Conservation (phyloP, 2,113 vertebrate genomes). For the Rhinoderma darwinii region DNA sequence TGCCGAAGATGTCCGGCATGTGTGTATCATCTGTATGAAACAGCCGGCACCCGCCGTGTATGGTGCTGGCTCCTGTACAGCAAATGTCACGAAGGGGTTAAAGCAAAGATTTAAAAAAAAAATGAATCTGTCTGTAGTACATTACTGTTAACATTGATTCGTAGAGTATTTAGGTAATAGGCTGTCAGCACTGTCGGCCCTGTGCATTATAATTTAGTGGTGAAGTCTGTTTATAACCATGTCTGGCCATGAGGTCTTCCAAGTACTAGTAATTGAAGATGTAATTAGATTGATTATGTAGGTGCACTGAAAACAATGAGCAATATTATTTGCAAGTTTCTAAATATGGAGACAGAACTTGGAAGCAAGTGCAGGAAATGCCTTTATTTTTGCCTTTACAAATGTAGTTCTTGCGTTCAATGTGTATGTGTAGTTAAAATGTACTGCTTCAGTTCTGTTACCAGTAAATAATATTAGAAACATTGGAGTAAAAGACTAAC, state of each 20-base stretch:
- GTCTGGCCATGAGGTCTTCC: conserved; percentile 23
- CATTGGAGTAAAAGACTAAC: too few species aligned
- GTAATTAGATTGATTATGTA: conserved; percentile 48
- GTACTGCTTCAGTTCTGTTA: not conserved
- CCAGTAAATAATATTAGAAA: too few species aligned
- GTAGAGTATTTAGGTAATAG: conserved; percentile 8
- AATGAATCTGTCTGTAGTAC: conserved; percentile 9
- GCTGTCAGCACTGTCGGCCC: conserved; percentile 12
- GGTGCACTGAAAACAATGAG: conserved; percentile 37
- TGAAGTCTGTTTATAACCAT: conserved; percentile 28
- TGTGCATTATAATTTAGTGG: conserved; percentile 10
- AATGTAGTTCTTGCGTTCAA: not conserved
- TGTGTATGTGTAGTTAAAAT: not conserved
- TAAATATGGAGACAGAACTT: conserved; percentile 32
- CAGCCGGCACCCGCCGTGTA: too few species aligned
- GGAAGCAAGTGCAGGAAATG: conserved; percentile 12
- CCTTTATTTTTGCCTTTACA: not conserved
- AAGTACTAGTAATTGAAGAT: conserved; percentile 36
- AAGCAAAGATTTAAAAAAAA: conserved; percentile 14
- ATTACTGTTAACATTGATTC: conserved; percentile 11
- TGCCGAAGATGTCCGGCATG: too few species aligned
- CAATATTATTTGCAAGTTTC: conserved; percentile 14
- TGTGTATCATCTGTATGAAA: too few species aligned
- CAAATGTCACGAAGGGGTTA: too few species aligned
- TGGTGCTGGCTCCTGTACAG: too few species aligned